These are phyloP conservation scores for Ostrea denselamellosa DNA, from an alignment of 1,140 invertebrate species.

Conservation along the genomic window DNA sequence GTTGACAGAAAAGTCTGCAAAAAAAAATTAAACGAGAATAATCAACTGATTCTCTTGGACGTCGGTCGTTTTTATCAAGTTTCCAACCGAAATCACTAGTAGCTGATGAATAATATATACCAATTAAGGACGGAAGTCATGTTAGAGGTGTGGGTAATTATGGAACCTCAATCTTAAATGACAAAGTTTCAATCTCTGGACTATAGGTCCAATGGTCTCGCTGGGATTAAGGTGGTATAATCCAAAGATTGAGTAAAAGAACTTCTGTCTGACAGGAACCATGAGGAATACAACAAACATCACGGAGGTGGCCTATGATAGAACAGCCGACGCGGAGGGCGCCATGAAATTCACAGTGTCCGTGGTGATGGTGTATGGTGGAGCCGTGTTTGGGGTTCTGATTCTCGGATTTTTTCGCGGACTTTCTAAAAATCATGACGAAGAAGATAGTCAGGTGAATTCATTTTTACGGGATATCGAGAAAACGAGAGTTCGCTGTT, in stretches of 20 bases:
- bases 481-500: background rate
- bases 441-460: constrained; percentile 12
- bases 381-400: background rate
- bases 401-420: constrained; percentile 20
- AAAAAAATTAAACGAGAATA: background rate
- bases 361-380: constrained; percentile 14
- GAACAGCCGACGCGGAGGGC: background rate
- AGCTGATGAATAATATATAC: constrained; percentile 12
- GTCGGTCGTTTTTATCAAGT: background rate
- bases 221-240: background rate
- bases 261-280: background rate
- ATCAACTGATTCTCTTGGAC: background rate
- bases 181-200: background rate
- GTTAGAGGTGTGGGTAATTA: background rate
- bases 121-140: background rate
- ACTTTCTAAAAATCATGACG: constrained; percentile 18
- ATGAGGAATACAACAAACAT: background rate
- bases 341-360: constrained; percentile 21
- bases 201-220: background rate
- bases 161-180: background rate
- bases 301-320: background rate
- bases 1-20: background rate
- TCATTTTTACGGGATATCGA: constrained; percentile 6
- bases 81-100: background rate
- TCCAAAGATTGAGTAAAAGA: background rate